Conservation (phyloP, 2,113 vertebrate genomes). For the Syngnathus scovelli region DNA sequence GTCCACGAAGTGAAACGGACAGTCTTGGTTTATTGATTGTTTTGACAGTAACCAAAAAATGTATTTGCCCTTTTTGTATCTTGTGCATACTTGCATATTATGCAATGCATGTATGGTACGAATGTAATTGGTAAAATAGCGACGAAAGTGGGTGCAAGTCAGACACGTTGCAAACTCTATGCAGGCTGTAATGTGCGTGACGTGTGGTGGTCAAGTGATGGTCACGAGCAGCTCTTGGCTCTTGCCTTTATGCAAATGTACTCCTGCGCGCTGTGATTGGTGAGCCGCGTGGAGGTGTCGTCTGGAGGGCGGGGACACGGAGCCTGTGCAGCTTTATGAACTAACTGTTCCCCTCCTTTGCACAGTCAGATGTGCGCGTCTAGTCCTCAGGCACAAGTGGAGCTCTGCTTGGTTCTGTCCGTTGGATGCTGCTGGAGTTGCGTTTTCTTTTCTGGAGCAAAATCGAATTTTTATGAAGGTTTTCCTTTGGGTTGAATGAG, state of each 20-base stretch:
- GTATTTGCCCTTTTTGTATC: background rate
- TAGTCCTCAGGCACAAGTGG: conserved; percentile 20
- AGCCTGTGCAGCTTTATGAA: conserved; percentile 59
- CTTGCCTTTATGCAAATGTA: conserved; percentile 58
- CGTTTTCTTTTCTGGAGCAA: conserved; percentile 17
- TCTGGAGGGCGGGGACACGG: conserved; percentile 65
- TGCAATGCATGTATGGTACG: background rate
- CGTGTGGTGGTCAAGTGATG: conserved; percentile 47
- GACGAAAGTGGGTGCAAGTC: background rate
- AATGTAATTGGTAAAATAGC: background rate
- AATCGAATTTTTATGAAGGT: conserved; percentile 41
- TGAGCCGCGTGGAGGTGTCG: conserved; percentile 47
- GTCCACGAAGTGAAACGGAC: conserved; percentile 6
- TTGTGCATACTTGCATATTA: background rate
- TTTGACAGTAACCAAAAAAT: too few relatives aligned
- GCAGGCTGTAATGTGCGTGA: conserved; percentile 2
- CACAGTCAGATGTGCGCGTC: conserved; percentile 47
- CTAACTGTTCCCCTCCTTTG: conserved; percentile 56
- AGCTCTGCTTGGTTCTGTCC: conserved; percentile 12
- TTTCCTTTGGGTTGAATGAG: conserved; percentile 7
- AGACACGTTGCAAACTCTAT: conserved; percentile 4
- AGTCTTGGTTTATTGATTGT: background rate
- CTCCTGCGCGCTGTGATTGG: conserved; percentile 60
- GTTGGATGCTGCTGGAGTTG: conserved; percentile 11
- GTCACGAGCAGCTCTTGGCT: conserved; percentile 32